Evolutionary conservation across 2,888 invertebrate species (phyloP).

Genomic region (Euzophera pinguis): DNA sequence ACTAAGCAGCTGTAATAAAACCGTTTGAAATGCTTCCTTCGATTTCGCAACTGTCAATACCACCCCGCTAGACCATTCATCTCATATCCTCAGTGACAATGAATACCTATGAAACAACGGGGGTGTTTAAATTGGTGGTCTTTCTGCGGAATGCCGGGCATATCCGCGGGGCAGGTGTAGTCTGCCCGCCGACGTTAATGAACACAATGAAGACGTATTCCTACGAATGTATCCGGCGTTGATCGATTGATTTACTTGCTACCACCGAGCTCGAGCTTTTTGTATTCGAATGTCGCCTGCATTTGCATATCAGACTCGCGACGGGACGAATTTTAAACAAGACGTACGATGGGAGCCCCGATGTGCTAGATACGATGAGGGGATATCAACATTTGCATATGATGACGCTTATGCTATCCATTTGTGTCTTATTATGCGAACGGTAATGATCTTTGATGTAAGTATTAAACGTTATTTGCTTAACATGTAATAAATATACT

Average conservation of each 20-base stretch:
- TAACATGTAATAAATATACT: too few species aligned
- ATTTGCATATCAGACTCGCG: conserved; percentile 73
- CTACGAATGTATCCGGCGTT: conserved; percentile 75
- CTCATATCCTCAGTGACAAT: conserved; percentile 12
- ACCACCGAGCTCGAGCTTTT: conserved; percentile 78
- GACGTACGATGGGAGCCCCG: conserved; percentile 55
- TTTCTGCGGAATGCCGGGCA: conserved; percentile 65
- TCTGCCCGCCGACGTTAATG: conserved; percentile 68
- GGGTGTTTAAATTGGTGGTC: conserved; percentile 48
- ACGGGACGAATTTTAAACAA: conserved; percentile 71
- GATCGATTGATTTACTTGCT: conserved; percentile 80
- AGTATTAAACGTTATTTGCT: not conserved
- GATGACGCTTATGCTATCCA: conserved; percentile 43
- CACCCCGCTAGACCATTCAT: conserved; percentile 7
- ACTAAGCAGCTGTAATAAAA: conserved; percentile 4
- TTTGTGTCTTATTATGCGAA: conserved; percentile 16
- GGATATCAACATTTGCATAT: conserved; percentile 63
- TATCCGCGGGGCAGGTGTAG: conserved; percentile 66
- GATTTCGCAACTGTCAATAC: conserved; percentile 8
- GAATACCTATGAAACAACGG: conserved; percentile 14
- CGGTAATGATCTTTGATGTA: conserved; percentile 8
- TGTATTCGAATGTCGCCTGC: conserved; percentile 75
- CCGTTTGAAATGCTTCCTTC: not conserved
- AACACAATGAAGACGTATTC: conserved; percentile 79
- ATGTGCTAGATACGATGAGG: conserved; percentile 55